These are phyloP conservation scores for Brachypodius melanocephalos DNA, from an alignment of 2,113 vertebrate species.

Conservation along the genomic window DNA sequence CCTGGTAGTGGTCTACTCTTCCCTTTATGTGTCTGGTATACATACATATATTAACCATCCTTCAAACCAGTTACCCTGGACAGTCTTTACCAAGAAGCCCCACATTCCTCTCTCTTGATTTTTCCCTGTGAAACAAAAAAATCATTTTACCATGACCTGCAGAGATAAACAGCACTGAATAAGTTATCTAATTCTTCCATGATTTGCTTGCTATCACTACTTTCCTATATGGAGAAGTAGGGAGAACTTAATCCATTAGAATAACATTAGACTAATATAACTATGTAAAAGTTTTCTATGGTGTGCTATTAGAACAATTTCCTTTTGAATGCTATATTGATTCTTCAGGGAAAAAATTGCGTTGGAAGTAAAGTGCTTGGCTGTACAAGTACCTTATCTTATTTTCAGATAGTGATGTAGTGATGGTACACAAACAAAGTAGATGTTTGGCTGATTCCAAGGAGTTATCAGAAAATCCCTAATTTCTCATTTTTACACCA, in stretches of 20 bases:
- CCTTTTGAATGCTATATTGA: neutral
- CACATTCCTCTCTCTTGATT: neutral
- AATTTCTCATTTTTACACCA: neutral
- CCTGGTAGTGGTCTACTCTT: neutral
- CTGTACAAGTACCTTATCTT: neutral
- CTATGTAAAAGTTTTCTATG: neutral
- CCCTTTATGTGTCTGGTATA: neutral
- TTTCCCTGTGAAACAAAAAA: neutral
- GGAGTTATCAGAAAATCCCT: neutral
- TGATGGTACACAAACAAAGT: neutral
- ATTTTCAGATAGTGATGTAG: neutral
- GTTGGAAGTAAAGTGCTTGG: neutral
- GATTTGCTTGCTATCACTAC: neutral
- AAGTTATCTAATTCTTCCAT: neutral
- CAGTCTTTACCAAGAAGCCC: neutral
- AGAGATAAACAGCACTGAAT: neutral
- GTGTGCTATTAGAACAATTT: neutral
- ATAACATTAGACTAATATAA: neutral
- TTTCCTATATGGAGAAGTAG: neutral
- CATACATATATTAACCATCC: neutral
- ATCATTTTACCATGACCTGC: neutral
- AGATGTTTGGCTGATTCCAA: neutral
- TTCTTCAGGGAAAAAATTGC: neutral
- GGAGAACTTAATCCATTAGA: neutral
- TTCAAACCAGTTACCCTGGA: neutral